These are phyloP conservation scores for Bagarius yarrelli DNA, from an alignment of 2,113 vertebrate species.

Conservation along the genomic window DNA sequence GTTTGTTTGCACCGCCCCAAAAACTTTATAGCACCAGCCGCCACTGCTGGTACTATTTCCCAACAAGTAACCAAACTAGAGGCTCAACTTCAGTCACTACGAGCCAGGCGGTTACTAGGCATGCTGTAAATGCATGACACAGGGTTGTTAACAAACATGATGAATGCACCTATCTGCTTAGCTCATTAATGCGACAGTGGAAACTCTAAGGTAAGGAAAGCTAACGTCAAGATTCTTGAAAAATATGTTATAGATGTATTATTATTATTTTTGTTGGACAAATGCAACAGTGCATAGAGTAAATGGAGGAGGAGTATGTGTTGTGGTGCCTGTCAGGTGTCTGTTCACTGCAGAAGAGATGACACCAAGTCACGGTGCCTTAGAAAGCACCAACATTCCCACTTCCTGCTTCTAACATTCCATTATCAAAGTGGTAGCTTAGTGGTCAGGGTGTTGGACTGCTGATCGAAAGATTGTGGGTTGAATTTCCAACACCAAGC, in stretches of 20 bases:
- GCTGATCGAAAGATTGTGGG: too few relatives aligned
- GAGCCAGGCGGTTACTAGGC: neutral
- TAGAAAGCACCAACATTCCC: neutral
- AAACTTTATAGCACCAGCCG: too few relatives aligned
- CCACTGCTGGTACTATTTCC: neutral
- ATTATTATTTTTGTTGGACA: neutral
- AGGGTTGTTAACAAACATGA: neutral
- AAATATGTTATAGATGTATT: neutral
- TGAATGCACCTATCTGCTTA: neutral
- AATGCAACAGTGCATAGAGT: neutral
- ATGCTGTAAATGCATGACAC: neutral
- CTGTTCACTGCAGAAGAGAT: neutral
- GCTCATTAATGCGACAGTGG: neutral
- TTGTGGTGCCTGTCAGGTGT: neutral
- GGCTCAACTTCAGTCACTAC: neutral
- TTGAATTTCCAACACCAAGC: too few relatives aligned
- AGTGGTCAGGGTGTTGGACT: too few relatives aligned
- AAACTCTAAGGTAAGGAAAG: neutral
- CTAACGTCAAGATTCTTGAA: neutral
- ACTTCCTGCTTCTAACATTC: conserved; percentile 1
- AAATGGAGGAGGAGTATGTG: neutral
- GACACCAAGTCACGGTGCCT: neutral
- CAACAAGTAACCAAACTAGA: neutral
- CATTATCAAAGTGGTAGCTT: too few relatives aligned
- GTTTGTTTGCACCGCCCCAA: too few relatives aligned